Conservation (phyloP, 2,797 vertebrate genomes). For the Heterohyrax brucei region DNA sequence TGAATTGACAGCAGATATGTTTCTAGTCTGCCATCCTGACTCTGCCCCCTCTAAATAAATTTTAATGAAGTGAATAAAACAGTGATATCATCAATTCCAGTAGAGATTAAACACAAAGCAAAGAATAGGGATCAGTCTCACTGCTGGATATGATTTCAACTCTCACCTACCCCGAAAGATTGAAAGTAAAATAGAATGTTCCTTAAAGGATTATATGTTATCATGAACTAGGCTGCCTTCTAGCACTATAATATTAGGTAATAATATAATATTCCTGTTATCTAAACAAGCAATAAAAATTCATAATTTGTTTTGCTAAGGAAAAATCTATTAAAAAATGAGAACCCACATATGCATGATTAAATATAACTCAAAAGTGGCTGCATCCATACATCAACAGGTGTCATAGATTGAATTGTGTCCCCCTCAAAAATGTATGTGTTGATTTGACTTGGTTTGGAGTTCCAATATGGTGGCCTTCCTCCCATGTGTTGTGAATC, state of each 20-base stretch:
- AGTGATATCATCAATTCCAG: not conserved
- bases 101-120: not conserved
- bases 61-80: not conserved
- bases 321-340: not conserved
- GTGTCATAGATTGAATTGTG: too few species aligned
- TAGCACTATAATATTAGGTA: not conserved
- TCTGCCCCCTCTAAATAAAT: not conserved
- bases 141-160: not conserved
- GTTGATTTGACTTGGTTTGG: too few species aligned
- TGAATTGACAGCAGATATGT: too few species aligned
- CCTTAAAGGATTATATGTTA: not conserved
- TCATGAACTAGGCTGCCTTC: not conserved
- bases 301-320: not conserved
- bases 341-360: not conserved
- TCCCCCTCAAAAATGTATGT: too few species aligned
- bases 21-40: too few species aligned
- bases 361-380: not conserved
- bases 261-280: not conserved
- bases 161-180: too few species aligned
- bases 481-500: too few species aligned
- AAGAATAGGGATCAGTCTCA: not conserved
- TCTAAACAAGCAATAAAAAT: not conserved
- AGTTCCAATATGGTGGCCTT: too few species aligned
- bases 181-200: not conserved
- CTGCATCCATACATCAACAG: too few species aligned